phyloP scores from a whole-genome alignment of 1,140 invertebrate species.

The Condylostylus longicornis region DNA sequence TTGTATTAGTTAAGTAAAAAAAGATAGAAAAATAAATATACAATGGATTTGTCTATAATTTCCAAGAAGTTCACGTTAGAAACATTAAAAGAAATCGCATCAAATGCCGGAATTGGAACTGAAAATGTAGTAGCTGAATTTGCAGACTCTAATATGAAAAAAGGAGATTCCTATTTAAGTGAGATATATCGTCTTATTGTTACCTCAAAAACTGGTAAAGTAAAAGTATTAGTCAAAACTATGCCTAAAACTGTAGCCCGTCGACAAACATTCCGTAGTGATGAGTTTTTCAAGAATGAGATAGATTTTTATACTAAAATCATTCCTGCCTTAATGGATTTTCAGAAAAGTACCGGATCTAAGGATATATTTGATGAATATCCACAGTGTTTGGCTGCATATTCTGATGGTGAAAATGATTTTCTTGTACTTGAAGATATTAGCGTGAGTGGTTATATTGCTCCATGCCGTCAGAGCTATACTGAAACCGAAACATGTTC shows the following conservation, averaged over 20 bases:
- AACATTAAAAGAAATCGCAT: slow-evolving; percentile 32
- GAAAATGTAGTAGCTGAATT: slow-evolving; percentile 34
- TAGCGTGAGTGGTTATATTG: slow-evolving; percentile 34
- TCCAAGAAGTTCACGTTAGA: slow-evolving; percentile 33
- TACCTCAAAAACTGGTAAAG: slow-evolving; percentile 8
- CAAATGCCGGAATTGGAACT: slow-evolving; percentile 25
- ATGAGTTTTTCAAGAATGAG: slow-evolving; percentile 54
- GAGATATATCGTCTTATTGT: slow-evolving; percentile 41
- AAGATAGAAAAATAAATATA: too few relatives aligned
- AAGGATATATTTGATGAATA: slow-evolving; percentile 37
- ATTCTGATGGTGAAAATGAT: slow-evolving; percentile 46
- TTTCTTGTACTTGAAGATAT: slow-evolving; percentile 51
- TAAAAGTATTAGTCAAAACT: slow-evolving; percentile 41
- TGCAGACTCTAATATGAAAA: slow-evolving; percentile 33
- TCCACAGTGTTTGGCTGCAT: slow-evolving; percentile 36
- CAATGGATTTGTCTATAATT: slow-evolving; percentile 17
- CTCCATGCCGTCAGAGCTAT: slow-evolving; percentile 20
- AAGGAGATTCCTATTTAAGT: slow-evolving; percentile 52
- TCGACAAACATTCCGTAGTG: slow-evolving; percentile 44
- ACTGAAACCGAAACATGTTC: slow-evolving; percentile 23
- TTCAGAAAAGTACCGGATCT: slow-evolving; percentile 33
- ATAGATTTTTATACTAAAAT: slow-evolving; percentile 47
- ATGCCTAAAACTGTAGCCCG: slow-evolving; percentile 44
- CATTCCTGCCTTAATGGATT: slow-evolving; percentile 35
- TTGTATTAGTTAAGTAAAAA: too few relatives aligned